Evolutionary conservation across 2,113 vertebrate species (phyloP).

Genomic region (Limanda limanda): DNA sequence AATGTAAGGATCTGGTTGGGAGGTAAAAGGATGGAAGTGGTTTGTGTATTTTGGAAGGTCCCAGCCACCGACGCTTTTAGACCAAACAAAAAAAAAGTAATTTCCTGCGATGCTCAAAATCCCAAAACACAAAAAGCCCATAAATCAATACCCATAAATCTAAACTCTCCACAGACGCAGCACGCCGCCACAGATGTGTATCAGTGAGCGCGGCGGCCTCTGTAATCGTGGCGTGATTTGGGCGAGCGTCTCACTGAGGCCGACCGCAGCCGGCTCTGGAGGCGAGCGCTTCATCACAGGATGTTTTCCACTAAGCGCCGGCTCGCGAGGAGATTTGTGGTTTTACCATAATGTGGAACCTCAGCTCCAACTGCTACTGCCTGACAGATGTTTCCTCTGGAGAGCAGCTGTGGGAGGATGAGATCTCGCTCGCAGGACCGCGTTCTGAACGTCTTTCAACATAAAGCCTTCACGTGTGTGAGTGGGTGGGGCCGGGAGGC

Average conservation of each 20-base stretch:
- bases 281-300: conserved; percentile 38
- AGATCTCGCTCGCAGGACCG: conserved; percentile 28
- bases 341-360: conserved; percentile 51
- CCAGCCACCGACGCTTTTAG: background rate
- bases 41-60: conserved; percentile 13
- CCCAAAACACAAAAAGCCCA: background rate
- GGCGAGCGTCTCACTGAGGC: conserved; percentile 15
- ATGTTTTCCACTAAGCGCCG: conserved; percentile 48
- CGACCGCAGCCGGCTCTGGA: conserved; percentile 33
- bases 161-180: background rate
- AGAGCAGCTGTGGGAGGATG: conserved; percentile 61
- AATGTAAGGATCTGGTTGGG: conserved; percentile 25
- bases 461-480: conserved; percentile 25
- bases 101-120: conserved; percentile 3
- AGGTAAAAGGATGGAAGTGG: conserved; percentile 34
- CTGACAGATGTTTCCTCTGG: conserved; percentile 69
- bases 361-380: conserved; percentile 9
- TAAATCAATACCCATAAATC: conserved; percentile 47
- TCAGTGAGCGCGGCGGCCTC: conserved; percentile 17
- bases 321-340: conserved; percentile 48
- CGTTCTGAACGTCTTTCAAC: conserved; percentile 52
- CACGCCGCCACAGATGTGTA: conserved; percentile 49
- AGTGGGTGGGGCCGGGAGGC: conserved; percentile 36
- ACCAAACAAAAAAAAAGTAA: background rate
- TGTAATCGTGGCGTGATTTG: conserved; percentile 26